Conservation (phyloP, 2,888 invertebrate species). For the Trissonchulus latispiculum region DNA sequence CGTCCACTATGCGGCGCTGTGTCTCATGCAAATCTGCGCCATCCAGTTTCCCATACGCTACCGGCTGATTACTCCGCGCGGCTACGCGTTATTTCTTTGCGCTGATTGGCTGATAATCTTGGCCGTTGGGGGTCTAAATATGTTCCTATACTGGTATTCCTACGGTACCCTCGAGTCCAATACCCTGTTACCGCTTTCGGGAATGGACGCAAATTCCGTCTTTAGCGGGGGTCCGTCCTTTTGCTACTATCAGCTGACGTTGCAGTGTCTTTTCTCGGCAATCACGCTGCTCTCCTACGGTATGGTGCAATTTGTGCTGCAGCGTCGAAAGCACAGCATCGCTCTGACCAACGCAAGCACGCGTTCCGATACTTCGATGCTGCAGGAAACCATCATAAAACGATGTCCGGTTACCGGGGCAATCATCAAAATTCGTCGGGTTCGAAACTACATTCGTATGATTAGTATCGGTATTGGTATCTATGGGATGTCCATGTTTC, state of each 20-base stretch:
- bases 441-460: not conserved
- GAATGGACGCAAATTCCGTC: not conserved
- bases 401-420: too few relatives aligned
- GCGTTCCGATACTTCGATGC: not conserved
- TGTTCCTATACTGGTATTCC: not conserved
- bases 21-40: not conserved
- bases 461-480: not conserved
- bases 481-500: not conserved
- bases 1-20: not conserved
- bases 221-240: not conserved
- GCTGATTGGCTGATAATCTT: not conserved
- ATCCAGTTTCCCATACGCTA: not conserved
- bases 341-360: not conserved
- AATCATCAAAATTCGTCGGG: too few relatives aligned
- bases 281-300: not conserved
- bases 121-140: not conserved
- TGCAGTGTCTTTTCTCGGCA: not conserved
- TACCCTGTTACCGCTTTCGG: not conserved
- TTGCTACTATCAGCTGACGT: not conserved
- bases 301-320: not conserved
- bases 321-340: not conserved
- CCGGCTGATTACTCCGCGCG: not conserved
- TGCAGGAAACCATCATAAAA: too few relatives aligned
- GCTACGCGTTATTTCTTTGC: not conserved
- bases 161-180: not conserved